Evolutionary conservation across 2,113 vertebrate species (phyloP).

Genomic region (Otocyon megalotis): DNA sequence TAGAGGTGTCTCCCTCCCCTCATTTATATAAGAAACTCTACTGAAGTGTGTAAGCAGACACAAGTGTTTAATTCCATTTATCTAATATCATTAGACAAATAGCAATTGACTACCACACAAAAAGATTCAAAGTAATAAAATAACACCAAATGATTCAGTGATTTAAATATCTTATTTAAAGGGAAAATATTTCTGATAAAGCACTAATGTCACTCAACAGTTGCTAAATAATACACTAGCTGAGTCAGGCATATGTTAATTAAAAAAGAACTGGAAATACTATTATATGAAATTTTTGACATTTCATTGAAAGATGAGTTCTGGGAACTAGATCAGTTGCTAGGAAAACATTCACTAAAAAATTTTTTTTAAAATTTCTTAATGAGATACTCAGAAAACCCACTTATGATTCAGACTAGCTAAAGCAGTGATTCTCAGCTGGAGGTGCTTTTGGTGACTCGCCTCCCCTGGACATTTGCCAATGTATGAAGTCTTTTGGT

Average conservation of each 20-base stretch:
- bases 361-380: not conserved
- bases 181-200: not conserved
- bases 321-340: not conserved
- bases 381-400: slow-evolving; percentile 26
- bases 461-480: not conserved
- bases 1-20: not conserved
- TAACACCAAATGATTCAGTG: not conserved
- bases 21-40: not conserved
- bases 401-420: not conserved
- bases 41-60: not conserved
- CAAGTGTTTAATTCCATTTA: not conserved
- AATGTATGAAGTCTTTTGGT: not conserved
- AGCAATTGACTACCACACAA: not conserved
- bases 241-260: not conserved
- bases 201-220: not conserved
- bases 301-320: slow-evolving; percentile 21
- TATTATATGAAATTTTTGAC: not conserved
- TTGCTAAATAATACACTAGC: not conserved
- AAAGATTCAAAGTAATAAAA: slow-evolving; percentile 33
- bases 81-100: slow-evolving; percentile 8
- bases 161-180: slow-evolving; percentile 3
- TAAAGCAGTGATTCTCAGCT: not conserved
- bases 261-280: not conserved
- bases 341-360: not conserved
- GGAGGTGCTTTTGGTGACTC: not conserved